Evolutionary conservation across 2,113 vertebrate species (phyloP), one percentile per base, ranked within the genome.

Genomic region (Chionomys nivalis): DNA sequence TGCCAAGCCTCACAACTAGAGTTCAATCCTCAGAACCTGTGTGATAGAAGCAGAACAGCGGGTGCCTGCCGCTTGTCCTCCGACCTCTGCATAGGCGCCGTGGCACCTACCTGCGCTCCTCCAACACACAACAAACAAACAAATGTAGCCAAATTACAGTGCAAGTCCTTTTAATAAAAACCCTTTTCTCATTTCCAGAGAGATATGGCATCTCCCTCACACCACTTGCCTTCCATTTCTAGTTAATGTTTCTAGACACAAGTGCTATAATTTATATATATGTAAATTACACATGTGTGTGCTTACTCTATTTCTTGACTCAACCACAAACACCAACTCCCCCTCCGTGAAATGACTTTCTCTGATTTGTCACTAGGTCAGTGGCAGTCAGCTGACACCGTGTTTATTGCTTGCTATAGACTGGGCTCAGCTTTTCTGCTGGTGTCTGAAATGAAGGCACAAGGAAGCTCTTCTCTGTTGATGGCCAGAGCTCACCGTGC

Each of bases 261-360:
- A 66, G 31, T 72, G n/a, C 76, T 55, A n/a, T 68, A 75, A 77
- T 44, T 44, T 65, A 26, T 12, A 65, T 65, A 44, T 58, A 24
- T 55, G 33, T 85, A 75, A 76, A 39, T 19, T 70, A 47, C 52
- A 42, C 10, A 44, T 24, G 36, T 39, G 24, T 42, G n/a, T 44
- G 24, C 96, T 91, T 81, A 5, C 65, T 93, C 88, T 68, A 1
- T 82, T 90, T 70, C 42, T 33, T 8, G 75, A 52, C 24, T 96
- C 66, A 66, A 2, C 52, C 65, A 33, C 23, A 77, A 76, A 58
- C 36, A 44, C 33, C 39, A n/a, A 31, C 89, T 66, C 36, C 39
- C 12, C 7, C 33, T 82, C 63, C 55, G 0, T 66, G 88, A 66
- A 61, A 52, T 85, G 89, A n/a, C 92, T 52, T 73, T 75, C 58